Conservation (phyloP, 2,797 vertebrate genomes). For the Harpagifer antarcticus region DNA sequence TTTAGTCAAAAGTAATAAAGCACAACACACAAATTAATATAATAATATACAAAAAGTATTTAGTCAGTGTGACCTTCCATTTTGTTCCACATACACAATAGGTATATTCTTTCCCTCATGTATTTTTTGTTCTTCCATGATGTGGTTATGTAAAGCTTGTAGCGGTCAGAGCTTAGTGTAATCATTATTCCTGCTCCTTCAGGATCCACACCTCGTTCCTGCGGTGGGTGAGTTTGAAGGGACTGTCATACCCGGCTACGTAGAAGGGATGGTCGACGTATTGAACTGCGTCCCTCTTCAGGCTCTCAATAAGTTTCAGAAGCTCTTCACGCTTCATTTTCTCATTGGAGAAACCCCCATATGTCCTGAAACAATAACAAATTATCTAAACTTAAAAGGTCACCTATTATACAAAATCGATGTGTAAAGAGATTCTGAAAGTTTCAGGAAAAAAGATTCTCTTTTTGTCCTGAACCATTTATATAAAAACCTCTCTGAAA, state of each 20-base stretch:
- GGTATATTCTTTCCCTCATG: no score
- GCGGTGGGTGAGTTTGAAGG: slow-evolving; percentile 87
- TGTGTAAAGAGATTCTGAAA: no score
- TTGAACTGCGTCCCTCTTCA: slow-evolving; percentile 83
- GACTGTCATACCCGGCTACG: slow-evolving; percentile 85
- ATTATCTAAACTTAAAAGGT: no score
- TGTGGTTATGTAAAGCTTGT: background rate
- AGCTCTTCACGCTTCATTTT: slow-evolving; percentile 85
- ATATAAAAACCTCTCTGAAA: no score
- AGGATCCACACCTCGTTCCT: slow-evolving; percentile 88
- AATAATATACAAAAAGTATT: background rate
- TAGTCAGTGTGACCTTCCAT: background rate
- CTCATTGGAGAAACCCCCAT: slow-evolving; percentile 83
- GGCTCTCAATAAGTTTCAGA: slow-evolving; percentile 82
- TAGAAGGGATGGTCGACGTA: slow-evolving; percentile 86
- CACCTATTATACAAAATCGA: no score
- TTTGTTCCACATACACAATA: background rate
- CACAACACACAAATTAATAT: background rate
- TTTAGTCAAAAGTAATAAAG: background rate
- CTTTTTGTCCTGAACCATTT: no score
- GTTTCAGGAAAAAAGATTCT: no score
- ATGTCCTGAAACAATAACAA: slow-evolving; percentile 73
- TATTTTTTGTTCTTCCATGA: background rate
- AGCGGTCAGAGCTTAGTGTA: background rate
- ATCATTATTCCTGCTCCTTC: slow-evolving; percentile 57